Evolutionary conservation across 2,797 vertebrate species (phyloP).

Genomic region (Agapornis canus): DNA sequence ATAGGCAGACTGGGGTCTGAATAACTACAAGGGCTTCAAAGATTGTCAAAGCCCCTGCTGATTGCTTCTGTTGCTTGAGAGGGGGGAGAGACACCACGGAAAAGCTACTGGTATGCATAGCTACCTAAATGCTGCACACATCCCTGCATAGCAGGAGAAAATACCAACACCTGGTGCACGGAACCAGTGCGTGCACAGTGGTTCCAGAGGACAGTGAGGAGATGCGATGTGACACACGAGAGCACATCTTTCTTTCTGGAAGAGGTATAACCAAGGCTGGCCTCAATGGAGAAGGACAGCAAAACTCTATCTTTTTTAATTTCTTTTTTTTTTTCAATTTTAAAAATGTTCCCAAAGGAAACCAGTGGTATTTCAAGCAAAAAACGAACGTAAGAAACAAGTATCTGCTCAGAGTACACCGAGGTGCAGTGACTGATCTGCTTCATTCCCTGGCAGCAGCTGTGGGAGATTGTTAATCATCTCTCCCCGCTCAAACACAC

Average conservation of each 20-base stretch:
- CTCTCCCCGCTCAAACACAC: background rate
- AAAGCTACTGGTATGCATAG: background rate
- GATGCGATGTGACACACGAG: background rate
- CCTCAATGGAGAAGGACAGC: background rate
- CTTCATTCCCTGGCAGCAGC: background rate
- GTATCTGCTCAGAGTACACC: background rate
- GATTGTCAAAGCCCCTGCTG: background rate
- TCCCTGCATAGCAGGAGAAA: background rate
- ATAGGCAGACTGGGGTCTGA: background rate
- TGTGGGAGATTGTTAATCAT: background rate
- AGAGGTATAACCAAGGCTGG: background rate
- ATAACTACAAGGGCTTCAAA: background rate
- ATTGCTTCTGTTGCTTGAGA: background rate
- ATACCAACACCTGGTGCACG: fast-evolving
- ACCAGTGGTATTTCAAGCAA: background rate
- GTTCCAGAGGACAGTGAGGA: background rate
- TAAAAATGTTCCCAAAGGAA: background rate
- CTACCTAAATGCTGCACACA: background rate
- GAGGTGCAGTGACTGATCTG: background rate
- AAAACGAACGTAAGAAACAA: background rate
- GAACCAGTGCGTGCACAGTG: background rate
- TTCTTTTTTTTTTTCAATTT: background rate
- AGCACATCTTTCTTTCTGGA: background rate
- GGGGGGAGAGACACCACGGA: background rate
- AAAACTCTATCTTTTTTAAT: background rate